These are phyloP conservation scores for Macrosteles quadrilineatus DNA, from an alignment of 1,140 invertebrate species.

Conservation along the genomic window DNA sequence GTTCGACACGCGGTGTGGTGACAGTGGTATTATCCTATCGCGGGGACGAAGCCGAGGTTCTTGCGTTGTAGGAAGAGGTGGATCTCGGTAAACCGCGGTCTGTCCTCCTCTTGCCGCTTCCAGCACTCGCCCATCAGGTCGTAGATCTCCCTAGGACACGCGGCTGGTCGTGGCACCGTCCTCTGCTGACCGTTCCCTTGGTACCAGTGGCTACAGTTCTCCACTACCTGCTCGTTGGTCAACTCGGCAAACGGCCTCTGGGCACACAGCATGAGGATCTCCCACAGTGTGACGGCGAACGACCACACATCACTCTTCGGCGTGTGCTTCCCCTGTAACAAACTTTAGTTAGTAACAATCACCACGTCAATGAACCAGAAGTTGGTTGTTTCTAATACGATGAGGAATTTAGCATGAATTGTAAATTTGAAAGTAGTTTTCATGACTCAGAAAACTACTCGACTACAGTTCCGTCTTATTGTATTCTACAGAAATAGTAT, in stretches of 20 bases:
- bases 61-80: slow-evolving; percentile 72
- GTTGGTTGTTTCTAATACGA: background rate
- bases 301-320: slow-evolving; percentile 77
- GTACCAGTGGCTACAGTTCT: slow-evolving; percentile 71
- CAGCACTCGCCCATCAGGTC: slow-evolving; percentile 78
- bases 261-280: slow-evolving; percentile 72
- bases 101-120: slow-evolving; percentile 63
- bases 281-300: slow-evolving; percentile 77
- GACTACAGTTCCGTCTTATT: too few species aligned
- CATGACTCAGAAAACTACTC: background rate
- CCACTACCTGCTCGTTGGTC: slow-evolving; percentile 73
- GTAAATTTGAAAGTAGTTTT: too few species aligned
- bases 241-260: slow-evolving; percentile 72
- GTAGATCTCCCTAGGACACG: slow-evolving; percentile 68
- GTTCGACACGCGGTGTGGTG: background rate
- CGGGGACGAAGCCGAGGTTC: slow-evolving; percentile 55
- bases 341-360: too few species aligned
- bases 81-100: slow-evolving; percentile 73
- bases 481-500: too few species aligned
- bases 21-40: slow-evolving; percentile 33
- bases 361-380: slow-evolving; percentile 15
- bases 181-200: slow-evolving; percentile 53
- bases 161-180: slow-evolving; percentile 55
- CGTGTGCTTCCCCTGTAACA: slow-evolving; percentile 66
- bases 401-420: too few species aligned